A percentile compares a stretch with the other conserved stretches of the same genome.
phyloP scores from a whole-genome alignment of 1,140 invertebrate genomes.

The Lamellibrachia luymesi region DNA sequence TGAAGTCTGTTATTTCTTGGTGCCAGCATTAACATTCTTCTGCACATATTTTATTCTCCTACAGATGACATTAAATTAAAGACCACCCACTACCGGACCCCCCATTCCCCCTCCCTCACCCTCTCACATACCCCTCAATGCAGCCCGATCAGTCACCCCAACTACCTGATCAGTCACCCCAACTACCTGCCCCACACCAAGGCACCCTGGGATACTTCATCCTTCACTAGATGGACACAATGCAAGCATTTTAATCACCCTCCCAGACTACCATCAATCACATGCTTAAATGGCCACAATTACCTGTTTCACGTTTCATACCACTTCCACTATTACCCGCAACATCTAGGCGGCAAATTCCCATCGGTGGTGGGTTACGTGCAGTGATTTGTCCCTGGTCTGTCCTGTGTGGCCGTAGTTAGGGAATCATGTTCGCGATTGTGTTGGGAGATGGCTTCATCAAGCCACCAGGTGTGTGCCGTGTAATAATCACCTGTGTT shows the following conservation, averaged over 20 bases:
- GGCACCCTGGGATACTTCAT: slow-evolving; percentile 3
- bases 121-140: neutral
- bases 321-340: neutral
- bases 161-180: neutral
- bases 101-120: no score
- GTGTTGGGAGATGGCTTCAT: neutral
- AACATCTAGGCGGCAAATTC: neutral
- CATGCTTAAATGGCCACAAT: neutral
- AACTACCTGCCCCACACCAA: neutral
- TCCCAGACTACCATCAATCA: neutral
- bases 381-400: neutral
- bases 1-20: no score
- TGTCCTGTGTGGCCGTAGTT: neutral
- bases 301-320: neutral
- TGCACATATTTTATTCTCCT: neutral
- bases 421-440: neutral
- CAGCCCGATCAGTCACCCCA: neutral
- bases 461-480: neutral
- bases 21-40: neutral
- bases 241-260: neutral
- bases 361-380: neutral
- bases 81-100: neutral
- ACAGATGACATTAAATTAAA: neutral
- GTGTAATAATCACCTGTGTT: neutral
- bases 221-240: neutral